These are phyloP conservation scores for Cephus pulcher DNA, from an alignment of 2,888 invertebrate species.

Conservation along the genomic window DNA sequence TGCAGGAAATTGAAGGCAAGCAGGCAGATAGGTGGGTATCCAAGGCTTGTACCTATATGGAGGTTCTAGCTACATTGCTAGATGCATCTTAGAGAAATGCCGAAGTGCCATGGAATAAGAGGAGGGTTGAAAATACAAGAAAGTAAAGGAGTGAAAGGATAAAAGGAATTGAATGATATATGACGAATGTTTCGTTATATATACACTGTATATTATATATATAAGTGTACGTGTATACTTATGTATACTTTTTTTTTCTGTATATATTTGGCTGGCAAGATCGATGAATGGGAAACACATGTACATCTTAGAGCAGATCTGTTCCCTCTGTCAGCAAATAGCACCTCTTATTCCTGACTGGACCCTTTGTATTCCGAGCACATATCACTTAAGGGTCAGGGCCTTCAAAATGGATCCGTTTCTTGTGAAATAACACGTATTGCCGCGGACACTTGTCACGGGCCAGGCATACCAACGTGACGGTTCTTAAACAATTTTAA, in stretches of 20 bases:
- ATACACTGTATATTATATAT: no score
- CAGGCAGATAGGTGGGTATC: no score
- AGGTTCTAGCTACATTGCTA: no score
- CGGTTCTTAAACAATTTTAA: conserved; percentile 29
- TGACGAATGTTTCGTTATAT: no score
- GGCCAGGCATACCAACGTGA: conserved; percentile 56
- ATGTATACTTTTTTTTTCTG: not conserved
- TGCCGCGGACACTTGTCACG: conserved; percentile 57
- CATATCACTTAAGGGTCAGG: conserved; percentile 65
- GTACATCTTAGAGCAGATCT: conserved; percentile 31
- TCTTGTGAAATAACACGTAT: conserved; percentile 60
- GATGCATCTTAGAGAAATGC: no score
- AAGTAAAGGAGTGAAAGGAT: no score
- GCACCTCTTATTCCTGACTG: conserved; percentile 21
- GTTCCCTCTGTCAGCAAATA: conserved; percentile 4
- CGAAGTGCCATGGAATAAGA: no score
- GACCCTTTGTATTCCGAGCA: conserved; percentile 60
- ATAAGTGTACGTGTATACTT: no score
- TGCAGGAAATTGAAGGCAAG: no score
- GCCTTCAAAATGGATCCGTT: conserved; percentile 63
- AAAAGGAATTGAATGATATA: no score
- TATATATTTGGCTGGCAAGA: not conserved
- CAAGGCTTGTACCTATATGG: no score
- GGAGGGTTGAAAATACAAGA: no score
- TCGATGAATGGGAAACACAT: conserved; percentile 61